These are phyloP conservation scores for Vidua chalybeata DNA, from an alignment of 2,113 vertebrate species.

Conservation along the genomic window DNA sequence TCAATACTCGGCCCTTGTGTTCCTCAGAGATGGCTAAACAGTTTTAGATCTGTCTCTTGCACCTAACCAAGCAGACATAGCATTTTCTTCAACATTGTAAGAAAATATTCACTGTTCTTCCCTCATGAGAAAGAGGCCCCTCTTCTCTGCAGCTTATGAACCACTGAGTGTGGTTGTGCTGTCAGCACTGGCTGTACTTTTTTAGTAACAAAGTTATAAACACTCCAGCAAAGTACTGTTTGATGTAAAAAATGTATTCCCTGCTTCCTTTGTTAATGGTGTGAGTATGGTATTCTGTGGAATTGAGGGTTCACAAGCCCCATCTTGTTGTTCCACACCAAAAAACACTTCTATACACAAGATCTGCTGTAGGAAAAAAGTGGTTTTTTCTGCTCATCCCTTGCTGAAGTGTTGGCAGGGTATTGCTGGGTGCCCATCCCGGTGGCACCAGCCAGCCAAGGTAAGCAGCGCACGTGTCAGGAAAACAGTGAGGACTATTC, in stretches of 20 bases:
- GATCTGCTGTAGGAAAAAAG: not conserved
- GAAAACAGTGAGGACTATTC: not conserved
- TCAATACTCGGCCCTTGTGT: fast-evolving
- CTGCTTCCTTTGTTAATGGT: not conserved
- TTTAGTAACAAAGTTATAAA: not conserved
- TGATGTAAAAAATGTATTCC: not conserved
- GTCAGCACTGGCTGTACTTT: not conserved
- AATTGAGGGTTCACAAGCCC: not conserved
- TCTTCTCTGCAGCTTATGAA: not conserved
- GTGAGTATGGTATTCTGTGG: not conserved
- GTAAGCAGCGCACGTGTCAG: not conserved
- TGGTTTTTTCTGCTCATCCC: not conserved
- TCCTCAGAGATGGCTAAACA: not conserved
- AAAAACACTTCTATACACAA: not conserved
- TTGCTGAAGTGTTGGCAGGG: not conserved
- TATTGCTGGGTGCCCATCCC: not conserved
- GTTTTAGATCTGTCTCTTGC: not conserved
- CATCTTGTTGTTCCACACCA: not conserved
- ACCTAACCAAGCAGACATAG: not conserved
- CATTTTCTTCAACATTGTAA: not conserved
- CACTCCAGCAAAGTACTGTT: not conserved
- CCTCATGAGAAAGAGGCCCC: not conserved
- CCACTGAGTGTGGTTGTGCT: not conserved
- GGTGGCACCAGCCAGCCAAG: not conserved
- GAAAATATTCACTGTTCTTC: not conserved